Evolutionary conservation across 1,140 invertebrate genomes (phyloP), one percentile per base, ranked within the genome.

Genomic region (Doryteuthis pealeii): DNA sequence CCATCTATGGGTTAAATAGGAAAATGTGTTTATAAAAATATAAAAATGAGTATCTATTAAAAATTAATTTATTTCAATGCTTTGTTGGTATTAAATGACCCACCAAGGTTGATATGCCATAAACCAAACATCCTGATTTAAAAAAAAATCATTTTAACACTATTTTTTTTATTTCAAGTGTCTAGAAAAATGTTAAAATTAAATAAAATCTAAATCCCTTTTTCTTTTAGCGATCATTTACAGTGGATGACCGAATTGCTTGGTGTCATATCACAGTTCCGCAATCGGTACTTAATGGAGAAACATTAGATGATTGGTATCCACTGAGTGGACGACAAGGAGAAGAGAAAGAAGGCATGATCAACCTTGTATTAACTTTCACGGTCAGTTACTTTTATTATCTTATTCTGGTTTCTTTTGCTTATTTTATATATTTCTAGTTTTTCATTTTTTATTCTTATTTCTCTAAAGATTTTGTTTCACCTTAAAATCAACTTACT

Each of bases 301-400:
- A 96, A 85, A 96, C 95, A 0, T 91, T 94, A 76, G 96, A 99
- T 88, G 94, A 97, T 83, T 98, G 96, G 96, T 96, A 93, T 86
- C 92, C 92, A 28, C 89, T 99, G 67, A 95, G 91, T 89, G 96
- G 96, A 32, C 95, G 95, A 86, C 95, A 96, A 87, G 97, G 97
- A 14, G 95, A 98, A 76, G 94, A 93, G 72, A 91, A 94, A 84
- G 97, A 99, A 89, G 97, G 97, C 45, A 91, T 92, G 66, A 89
- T 93, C 74, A 91, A 91, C 77, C 78, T 92, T 10, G 87, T 91
- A 28, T 84, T 92, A 70, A 88, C 89, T 31, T 90, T 90, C 76
- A 87, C 86, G 77, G 94, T 96, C 90, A 92, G 90, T 90, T 73
- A n/a, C n/a, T 68, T 65, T 32, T 22, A 10, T 30, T 62, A 70